Conservation (phyloP, 2,113 vertebrate species). For the Lota lota region DNA sequence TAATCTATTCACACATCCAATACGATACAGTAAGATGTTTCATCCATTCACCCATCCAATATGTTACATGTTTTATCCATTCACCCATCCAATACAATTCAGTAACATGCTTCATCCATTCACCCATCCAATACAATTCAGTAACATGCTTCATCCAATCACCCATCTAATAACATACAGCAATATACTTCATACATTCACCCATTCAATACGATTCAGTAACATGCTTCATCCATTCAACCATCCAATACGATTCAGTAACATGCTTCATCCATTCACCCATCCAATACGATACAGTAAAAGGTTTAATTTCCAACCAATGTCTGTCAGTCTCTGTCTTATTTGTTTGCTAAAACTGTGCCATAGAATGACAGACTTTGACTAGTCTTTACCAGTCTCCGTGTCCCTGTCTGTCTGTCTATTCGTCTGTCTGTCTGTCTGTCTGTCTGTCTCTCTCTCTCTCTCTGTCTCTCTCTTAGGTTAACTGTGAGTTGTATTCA, state of each 20-base stretch:
- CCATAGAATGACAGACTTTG: not conserved
- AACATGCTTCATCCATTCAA: not conserved
- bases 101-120: too few relatives aligned
- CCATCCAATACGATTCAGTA: too few relatives aligned
- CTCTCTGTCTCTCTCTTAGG: constrained; percentile 1
- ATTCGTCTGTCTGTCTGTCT: too few relatives aligned
- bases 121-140: too few relatives aligned
- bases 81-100: not conserved
- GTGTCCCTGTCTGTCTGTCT: not conserved
- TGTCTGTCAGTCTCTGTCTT: too few relatives aligned
- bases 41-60: not conserved
- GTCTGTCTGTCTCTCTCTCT: not conserved
- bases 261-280: too few relatives aligned
- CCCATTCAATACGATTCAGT: not conserved
- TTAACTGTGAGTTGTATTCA: constrained; percentile 49
- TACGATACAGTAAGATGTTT: not conserved
- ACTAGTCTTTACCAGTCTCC: not conserved
- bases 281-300: too few relatives aligned
- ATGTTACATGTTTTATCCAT: not conserved
- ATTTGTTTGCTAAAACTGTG: too few relatives aligned
- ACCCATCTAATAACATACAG: not conserved
- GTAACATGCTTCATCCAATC: not conserved
- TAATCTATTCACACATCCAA: not conserved
- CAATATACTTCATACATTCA: not conserved
- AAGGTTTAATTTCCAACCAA: too few relatives aligned